phyloP scores from a whole-genome alignment of 2,113 vertebrate genomes.

The Chitala chitala region DNA sequence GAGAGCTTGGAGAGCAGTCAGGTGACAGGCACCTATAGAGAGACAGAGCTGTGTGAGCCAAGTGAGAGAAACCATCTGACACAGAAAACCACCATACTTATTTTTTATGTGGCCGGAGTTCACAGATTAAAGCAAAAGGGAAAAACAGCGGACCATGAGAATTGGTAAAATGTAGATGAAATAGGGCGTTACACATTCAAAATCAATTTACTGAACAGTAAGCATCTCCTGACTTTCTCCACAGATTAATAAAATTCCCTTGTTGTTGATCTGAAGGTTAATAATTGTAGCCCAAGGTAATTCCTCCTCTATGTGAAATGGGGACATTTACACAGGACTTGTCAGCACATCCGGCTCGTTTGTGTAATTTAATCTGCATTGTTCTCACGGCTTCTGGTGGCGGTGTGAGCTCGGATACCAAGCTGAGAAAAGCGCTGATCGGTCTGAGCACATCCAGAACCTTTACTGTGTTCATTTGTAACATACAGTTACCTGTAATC shows the following conservation, averaged over 20 bases:
- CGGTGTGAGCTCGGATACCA: background rate
- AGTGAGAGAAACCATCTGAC: background rate
- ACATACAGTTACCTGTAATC: constrained; percentile 39
- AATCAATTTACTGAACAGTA: constrained; percentile 56
- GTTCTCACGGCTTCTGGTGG: constrained; percentile 13
- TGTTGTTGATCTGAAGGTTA: constrained; percentile 54
- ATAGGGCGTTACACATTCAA: constrained; percentile 54
- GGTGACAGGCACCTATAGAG: background rate
- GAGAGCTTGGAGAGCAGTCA: background rate
- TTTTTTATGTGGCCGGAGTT: background rate
- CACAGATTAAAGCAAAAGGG: background rate
- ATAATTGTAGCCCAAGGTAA: constrained; percentile 56
- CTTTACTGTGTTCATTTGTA: constrained; percentile 32
- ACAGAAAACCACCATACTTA: background rate
- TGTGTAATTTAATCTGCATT: constrained; percentile 30
- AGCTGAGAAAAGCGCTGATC: constrained; percentile 37
- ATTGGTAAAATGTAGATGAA: constrained; percentile 42
- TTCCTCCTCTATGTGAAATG: constrained; percentile 35
- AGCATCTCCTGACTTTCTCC: constrained; percentile 51
- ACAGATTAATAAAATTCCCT: constrained; percentile 52
- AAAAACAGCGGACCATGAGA: constrained; percentile 35
- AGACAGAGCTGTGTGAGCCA: background rate
- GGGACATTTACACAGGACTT: constrained; percentile 31
- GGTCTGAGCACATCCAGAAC: constrained; percentile 34
- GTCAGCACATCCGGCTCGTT: constrained; percentile 38